phyloP scores from a whole-genome alignment of 1,140 invertebrate genomes.

The Lordiphosa collinella region DNA sequence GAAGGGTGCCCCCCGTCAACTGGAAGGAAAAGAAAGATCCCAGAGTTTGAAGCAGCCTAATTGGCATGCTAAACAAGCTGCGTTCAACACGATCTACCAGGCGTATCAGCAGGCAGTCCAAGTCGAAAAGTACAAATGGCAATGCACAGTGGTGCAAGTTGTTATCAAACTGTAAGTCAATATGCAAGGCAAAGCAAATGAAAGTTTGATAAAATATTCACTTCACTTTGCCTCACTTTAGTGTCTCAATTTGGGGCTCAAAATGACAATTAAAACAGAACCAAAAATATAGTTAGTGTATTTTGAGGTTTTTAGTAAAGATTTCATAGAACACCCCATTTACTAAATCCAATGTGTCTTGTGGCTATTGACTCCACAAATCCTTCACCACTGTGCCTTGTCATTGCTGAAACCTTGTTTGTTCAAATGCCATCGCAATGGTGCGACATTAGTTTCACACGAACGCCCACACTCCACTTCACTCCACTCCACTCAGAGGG shows the following conservation, averaged over 20 bases:
- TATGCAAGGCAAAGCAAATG: neutral
- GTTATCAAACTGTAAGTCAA: neutral
- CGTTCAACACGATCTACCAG: conserved; percentile 76
- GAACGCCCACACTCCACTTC: conserved; percentile 59
- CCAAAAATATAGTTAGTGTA: too few relatives aligned
- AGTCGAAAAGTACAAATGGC: conserved; percentile 3
- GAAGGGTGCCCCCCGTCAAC: neutral
- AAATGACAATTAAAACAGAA: too few relatives aligned
- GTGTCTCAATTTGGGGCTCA: too few relatives aligned
- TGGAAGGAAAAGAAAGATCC: conserved; percentile 12
- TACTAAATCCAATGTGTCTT: too few relatives aligned
- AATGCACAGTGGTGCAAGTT: conserved; percentile 23
- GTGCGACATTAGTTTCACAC: conserved; percentile 67
- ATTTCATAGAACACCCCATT: too few relatives aligned
- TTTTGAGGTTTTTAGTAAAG: too few relatives aligned
- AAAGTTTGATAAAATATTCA: too few relatives aligned
- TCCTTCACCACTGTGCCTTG: conserved; percentile 34
- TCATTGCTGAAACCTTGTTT: conserved; percentile 59
- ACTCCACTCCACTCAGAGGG: conserved; percentile 11
- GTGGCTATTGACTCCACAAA: neutral
- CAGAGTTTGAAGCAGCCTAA: conserved; percentile 58
- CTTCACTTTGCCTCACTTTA: too few relatives aligned
- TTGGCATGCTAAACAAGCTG: conserved; percentile 78
- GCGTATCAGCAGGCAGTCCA: conserved; percentile 51
- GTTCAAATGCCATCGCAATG: conserved; percentile 51